A percentile compares a stretch with the other conserved stretches of the same genome.
Conservation (phyloP, 2,888 invertebrate genomes). For the Archips crataeganus region DNA sequence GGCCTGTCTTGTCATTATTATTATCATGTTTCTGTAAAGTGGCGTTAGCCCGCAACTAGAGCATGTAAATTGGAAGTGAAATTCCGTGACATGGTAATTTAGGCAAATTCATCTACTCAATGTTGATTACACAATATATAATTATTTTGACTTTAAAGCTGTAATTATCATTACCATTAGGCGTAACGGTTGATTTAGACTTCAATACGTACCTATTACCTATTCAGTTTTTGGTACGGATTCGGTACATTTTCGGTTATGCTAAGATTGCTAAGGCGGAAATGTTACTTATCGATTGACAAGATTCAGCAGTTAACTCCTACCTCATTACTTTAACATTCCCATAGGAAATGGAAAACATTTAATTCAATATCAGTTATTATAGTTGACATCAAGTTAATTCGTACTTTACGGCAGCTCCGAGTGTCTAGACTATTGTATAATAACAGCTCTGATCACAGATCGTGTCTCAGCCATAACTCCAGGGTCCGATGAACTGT, state of each 20-base stretch:
- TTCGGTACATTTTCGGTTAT: background rate
- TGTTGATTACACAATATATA: constrained; percentile 28
- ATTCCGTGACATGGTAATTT: constrained; percentile 34
- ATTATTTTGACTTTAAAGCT: background rate
- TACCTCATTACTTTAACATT: background rate
- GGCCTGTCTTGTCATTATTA: constrained; percentile 25
- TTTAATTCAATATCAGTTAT: constrained; percentile 7
- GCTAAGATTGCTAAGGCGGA: background rate
- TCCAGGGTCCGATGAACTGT: constrained; percentile 76
- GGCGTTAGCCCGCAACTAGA: constrained; percentile 18
- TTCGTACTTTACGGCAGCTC: constrained; percentile 22
- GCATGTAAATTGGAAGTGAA: constrained; percentile 37
- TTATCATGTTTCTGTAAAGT: constrained; percentile 11
- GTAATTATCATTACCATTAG: constrained; percentile 8
- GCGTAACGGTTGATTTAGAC: background rate
- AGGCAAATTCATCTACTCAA: constrained; percentile 24
- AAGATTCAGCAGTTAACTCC: background rate
- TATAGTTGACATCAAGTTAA: constrained; percentile 17
- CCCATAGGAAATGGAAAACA: background rate
- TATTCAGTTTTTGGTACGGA: background rate
- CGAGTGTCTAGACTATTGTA: constrained; percentile 60
- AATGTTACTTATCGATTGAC: background rate
- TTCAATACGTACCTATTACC: background rate
- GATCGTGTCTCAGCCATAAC: constrained; percentile 55
- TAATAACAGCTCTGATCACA: constrained; percentile 59